Base-by-base conservation (phyloP, 2,113 vertebrate genomes). In the Rana temporaria region DNA sequence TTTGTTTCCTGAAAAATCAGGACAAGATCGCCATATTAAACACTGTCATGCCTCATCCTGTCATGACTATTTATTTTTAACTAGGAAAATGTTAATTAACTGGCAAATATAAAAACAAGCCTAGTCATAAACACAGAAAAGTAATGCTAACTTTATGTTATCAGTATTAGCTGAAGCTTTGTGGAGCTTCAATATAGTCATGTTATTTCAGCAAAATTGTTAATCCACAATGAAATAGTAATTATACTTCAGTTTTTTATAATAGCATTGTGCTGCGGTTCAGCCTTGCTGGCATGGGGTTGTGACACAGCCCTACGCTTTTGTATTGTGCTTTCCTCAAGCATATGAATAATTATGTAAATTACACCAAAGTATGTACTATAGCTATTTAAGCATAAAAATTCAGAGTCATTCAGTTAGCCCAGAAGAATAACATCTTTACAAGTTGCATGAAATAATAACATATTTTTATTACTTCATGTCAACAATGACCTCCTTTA, bases 261-360 rank as follows among this genome's bases (percentile, higher is more conserved):
- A 68, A 59, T n/a, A 52, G 4, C n/a, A 52, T 52, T 22, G 56
- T 22, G 30, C 53, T 64, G 60, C 34, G 52, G 42, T 67, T 55
- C 65, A 59, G 52, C 76, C 30, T 59, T 68, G 65, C 52, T 67
- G 56, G 65, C 64, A 69, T 79, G 53, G 64, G 53, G 77, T 68
- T 79, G 77, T 57, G 65, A 79, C 30, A 79, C 53, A 56, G 68
- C 65, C 34, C 52, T 68, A 65, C 48, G 67, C 66, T 57, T 65
- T 79, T 59, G 52, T 56, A 68, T 79, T 79, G 52, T 79, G 30
- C 65, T 79, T 68, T 53, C 65, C 77, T 69, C 22, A 66, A 69
- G 77, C 77, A 68, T 42, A 57, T 57, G 65, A 68, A 79, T 68
- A 79, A 79, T 79, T 79, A 79, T 79, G 77, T 53, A 79, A 79